phyloP scores from a whole-genome alignment of 2,113 vertebrate species.

The Hippocampus mohnikei region DNA sequence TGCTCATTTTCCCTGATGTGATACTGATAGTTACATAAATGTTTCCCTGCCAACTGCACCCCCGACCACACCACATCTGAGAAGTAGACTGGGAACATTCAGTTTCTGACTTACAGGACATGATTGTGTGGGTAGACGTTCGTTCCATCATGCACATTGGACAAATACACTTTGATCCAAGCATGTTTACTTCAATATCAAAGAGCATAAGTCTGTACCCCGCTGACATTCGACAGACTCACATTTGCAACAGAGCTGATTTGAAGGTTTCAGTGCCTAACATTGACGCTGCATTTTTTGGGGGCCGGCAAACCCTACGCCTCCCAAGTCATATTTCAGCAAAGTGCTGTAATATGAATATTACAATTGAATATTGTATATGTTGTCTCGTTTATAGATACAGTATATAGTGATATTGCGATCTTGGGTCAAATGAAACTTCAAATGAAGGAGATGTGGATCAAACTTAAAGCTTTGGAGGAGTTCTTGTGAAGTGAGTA shows the following conservation, averaged over 20 bases:
- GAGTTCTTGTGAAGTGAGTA: background rate
- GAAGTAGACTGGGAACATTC: conserved; percentile 17
- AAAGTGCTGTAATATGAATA: background rate
- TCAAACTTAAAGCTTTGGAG: background rate
- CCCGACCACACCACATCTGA: conserved; percentile 19
- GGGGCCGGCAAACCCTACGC: background rate
- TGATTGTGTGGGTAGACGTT: conserved; percentile 12
- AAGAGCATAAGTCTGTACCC: conserved; percentile 35
- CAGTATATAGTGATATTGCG: background rate
- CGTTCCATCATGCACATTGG: conserved; percentile 16
- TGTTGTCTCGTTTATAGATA: background rate
- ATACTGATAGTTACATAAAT: conserved; percentile 25
- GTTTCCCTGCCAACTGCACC: conserved; percentile 2
- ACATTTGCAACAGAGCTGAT: conserved; percentile 10
- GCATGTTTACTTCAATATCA: conserved; percentile 13
- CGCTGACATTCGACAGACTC: conserved; percentile 6
- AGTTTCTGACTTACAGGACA: conserved; percentile 26
- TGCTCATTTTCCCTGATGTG: background rate
- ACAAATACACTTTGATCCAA: conserved; percentile 36
- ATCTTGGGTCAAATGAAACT: background rate
- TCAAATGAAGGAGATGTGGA: background rate
- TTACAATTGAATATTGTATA: background rate
- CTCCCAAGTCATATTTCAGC: background rate
- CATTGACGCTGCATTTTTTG: background rate
- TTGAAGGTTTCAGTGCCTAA: background rate